Evolutionary conservation across 2,113 vertebrate genomes (phyloP).

Genomic region (Rhinoderma darwinii): DNA sequence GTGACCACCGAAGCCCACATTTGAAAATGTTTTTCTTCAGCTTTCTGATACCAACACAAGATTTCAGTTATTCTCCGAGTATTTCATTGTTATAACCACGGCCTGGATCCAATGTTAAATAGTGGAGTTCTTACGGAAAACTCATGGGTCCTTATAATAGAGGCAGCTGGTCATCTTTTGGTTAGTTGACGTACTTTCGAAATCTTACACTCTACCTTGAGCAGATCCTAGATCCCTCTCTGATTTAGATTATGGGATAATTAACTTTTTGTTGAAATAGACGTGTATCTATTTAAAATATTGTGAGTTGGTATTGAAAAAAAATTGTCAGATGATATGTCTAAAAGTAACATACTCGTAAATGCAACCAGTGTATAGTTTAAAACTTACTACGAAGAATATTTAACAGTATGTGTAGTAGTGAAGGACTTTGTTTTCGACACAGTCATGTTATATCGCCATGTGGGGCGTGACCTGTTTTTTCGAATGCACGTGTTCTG

Average conservation of each 20-base stretch:
- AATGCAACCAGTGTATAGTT: not conserved
- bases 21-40: no score
- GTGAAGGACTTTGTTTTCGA: not conserved
- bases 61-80: no score
- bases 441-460: not conserved
- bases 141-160: no score
- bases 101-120: no score
- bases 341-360: not conserved
- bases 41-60: no score
- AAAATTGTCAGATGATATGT: not conserved
- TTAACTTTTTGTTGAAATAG: not conserved
- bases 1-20: no score
- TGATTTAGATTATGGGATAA: not conserved
- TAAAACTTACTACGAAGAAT: no score
- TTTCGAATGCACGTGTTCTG: not conserved
- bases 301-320: no score
- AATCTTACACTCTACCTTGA: not conserved
- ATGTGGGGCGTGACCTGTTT: not conserved
- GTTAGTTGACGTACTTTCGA: not conserved
- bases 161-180: no score
- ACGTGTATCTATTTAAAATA: not conserved
- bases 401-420: not conserved
- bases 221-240: not conserved
- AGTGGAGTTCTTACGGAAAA: no score
- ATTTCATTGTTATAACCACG: no score